A percentile compares a stretch with the other conserved stretches of the same genome.
Conservation (phyloP, 2,888 invertebrate genomes). For the Cremastinae sp. region DNA sequence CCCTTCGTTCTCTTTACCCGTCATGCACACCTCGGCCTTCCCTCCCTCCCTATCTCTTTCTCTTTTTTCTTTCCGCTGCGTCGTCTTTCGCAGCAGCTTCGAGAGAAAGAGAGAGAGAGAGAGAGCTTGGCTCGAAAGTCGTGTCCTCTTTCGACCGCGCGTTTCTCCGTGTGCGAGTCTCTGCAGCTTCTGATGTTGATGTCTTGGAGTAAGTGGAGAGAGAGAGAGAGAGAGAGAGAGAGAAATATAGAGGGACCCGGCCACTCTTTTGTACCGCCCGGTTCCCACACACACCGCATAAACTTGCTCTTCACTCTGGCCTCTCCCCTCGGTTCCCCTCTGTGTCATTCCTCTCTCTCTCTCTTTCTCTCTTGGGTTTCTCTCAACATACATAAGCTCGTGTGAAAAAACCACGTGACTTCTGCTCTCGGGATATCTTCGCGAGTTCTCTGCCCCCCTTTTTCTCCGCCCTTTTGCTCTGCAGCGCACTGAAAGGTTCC, state of each 20-base stretch:
- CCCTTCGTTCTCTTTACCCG: conserved; percentile 41
- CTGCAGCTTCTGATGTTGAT: conserved; percentile 47
- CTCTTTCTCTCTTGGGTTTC: conserved; percentile 30
- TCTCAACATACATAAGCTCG: conserved; percentile 49
- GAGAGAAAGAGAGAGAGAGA: too few relatives aligned
- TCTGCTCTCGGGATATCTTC: conserved; percentile 57
- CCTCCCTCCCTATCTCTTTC: conserved; percentile 19
- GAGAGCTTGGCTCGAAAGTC: conserved; percentile 41
- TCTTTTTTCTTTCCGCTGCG: neutral
- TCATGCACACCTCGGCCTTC: conserved; percentile 19
- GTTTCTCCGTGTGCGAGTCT: conserved; percentile 10
- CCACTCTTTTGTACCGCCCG: conserved; percentile 46
- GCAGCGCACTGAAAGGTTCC: conserved; percentile 45
- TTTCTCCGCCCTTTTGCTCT: conserved; percentile 2
- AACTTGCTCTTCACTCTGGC: conserved; percentile 47
- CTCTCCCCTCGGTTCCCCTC: conserved; percentile 18
- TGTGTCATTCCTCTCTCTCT: conserved; percentile 3
- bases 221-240: conserved; percentile 16
- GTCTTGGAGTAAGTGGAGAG: conserved; percentile 16
- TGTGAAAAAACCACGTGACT: conserved; percentile 62
- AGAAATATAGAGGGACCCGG: conserved; percentile 27
- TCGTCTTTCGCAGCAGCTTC: conserved; percentile 37
- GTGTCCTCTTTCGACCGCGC: conserved; percentile 40
- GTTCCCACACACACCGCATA: conserved; percentile 56
- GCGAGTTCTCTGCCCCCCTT: conserved; percentile 26